Conservation (phyloP, 2,888 invertebrate species). For the Augochlorella aurata region DNA sequence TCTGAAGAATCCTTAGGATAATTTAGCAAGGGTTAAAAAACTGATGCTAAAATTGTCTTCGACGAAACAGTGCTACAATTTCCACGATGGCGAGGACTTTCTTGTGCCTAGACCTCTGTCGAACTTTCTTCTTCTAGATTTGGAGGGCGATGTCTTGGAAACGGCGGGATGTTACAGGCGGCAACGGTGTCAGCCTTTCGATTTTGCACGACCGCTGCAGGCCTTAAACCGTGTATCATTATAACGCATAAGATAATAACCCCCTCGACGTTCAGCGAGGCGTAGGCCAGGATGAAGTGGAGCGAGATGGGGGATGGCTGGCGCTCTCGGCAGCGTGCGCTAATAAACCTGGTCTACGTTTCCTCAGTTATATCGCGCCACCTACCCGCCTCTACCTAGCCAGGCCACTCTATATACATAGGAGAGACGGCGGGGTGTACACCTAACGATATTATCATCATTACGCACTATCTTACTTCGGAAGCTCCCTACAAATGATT, state of each 20-base stretch:
- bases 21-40: no score
- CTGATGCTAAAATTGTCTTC: no score
- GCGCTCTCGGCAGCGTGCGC: constrained; percentile 76
- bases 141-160: background rate
- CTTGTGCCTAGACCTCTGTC: no score
- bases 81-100: no score
- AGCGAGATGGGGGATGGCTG: constrained; percentile 74
- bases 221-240: constrained; percentile 73
- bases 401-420: constrained; percentile 41
- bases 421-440: constrained; percentile 41
- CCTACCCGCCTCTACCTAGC: constrained; percentile 52
- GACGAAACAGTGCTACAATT: no score
- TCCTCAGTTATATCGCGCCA: constrained; percentile 77
- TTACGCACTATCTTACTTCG: constrained; percentile 76
- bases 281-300: constrained; percentile 78
- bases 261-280: constrained; percentile 79
- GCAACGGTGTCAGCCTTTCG: constrained; percentile 62
- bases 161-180: background rate
- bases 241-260: constrained; percentile 80
- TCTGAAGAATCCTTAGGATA: no score
- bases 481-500: constrained; percentile 72
- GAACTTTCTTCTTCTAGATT: no score
- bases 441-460: constrained; percentile 78
- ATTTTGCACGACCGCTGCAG: constrained; percentile 65
- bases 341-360: constrained; percentile 80